Evolutionary conservation across 2,888 invertebrate genomes (phyloP), one percentile per base, ranked within the genome.

Genomic region (Notocelia uddmanniana): DNA sequence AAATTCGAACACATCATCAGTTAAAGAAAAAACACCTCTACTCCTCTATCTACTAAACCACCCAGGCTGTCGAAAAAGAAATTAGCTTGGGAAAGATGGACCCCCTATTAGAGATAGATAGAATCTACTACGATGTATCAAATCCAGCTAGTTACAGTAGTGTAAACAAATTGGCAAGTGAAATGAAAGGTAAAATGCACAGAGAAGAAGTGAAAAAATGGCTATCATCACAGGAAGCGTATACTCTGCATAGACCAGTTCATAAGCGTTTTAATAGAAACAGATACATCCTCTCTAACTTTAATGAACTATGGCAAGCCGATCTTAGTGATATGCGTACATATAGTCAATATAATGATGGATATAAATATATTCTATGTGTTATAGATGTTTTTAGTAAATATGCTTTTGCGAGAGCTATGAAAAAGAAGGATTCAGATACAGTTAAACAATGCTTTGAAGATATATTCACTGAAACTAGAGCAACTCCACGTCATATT

Each of bases 301-400:
- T 11, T 55, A 66, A 66, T 41, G 66, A 66, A 11, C 66, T 76
- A 10, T 77, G 77, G 79, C 78, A 77, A 59, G 78, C 75, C 59
- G 77, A 76, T 69, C 69, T 77, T 54, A 75, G 74, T 75, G 75
- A 76, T 70, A 73, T 74, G 76, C 57, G 73, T 55, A 60, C 69
- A 58, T 74, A 77, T 54, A 66, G 54, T 54, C 0, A 66, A 73
- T 76, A 75, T 74, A 76, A 78, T 57, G 73, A 76, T 68, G 76
- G 75, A 55, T 76, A 50, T 69, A 76, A 76, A 3, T 77, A 76
- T 21, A 74, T 77, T 13, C 58, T 76, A 0, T 77, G 77, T 75
- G 78, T 76, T 69, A 76, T 77, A 74, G 77, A 77, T 74, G 76
- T 77, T 0, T 78, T 78, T 73, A 66, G 73, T 63, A 76, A 78